Base-by-base conservation (phyloP, 2,888 invertebrate genomes). In the Amphimallon solstitiale region DNA sequence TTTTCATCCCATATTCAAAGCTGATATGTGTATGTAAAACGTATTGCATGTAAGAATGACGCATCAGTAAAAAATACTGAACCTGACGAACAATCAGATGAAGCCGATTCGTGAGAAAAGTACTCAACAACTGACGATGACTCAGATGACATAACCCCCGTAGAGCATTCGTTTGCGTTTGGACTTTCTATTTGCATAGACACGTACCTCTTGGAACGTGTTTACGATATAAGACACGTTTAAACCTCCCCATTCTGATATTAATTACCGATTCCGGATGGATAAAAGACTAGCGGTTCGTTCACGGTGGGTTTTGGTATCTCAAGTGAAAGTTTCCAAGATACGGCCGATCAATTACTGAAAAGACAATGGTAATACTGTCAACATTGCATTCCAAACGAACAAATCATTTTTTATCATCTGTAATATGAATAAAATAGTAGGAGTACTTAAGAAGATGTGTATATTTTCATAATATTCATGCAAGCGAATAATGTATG, bases 181-280 rank as follows among this genome's bases (percentile, higher is more conserved):
- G 21, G 43, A 56, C 56, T 56, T 56, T 56, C 56, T 56, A 56
- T 56, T 56, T 23, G 38, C 54, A 40, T 40, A 40, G 56, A 56
- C 56, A 56, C 56, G 56, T 56, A 56, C n/a, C 21, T 14, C 40
- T 23, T 21, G 38, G 21, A 56, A 56, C 56, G 56, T 56, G 56
- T 56, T 56, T 40, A 23, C 40, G 21, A 21, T 23, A 7, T 17
- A 56, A 4, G 56, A 56, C 56, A 56, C 56, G 56, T 40, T 40
- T 14, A 40, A 40, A 56, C 40, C 40, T 17, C 37, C 17, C 40
- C 40, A 23, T 56, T 56, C 56, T 29, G 56, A 56, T 56, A 56
- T 56, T 56, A 56, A 56, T 56, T 56, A 56, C 56, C 21, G 56
- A 56, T 56, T 56, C 56, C 40, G 56, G 40, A 10, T 40, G 56